A percentile compares a stretch with the other conserved stretches of the same genome.
Conservation (phyloP, 2,888 invertebrate genomes). For the Perdita meconis region DNA sequence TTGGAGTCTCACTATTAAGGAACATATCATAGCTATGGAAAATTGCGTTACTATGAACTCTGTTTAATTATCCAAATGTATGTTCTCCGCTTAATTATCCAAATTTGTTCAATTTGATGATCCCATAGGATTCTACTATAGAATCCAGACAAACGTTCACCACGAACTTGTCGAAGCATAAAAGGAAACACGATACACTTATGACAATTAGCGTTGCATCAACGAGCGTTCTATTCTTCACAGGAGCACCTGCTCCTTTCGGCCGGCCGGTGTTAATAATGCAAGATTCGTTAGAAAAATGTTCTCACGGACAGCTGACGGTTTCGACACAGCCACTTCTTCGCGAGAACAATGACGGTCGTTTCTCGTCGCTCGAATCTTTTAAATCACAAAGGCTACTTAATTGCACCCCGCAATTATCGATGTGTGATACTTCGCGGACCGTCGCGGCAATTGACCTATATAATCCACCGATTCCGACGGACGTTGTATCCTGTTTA, state of each 20-base stretch:
- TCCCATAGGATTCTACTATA: background rate
- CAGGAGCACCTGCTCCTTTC: conserved; percentile 30
- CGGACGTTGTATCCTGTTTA: background rate
- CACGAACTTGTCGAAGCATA: background rate
- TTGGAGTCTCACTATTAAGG: too few relatives aligned
- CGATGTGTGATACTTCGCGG: background rate
- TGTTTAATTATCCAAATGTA: too few relatives aligned
- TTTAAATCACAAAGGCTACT: conserved; percentile 34
- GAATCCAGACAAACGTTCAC: too few relatives aligned
- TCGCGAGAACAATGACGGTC: conserved; percentile 45
- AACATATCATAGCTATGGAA: too few relatives aligned
- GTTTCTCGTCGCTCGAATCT: conserved; percentile 44
- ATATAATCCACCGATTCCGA: conserved; percentile 4
- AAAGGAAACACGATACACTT: background rate
- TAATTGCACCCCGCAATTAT: conserved; percentile 37
- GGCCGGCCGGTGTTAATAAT: conserved; percentile 39
- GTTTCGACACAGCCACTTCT: conserved; percentile 53
- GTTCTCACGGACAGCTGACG: conserved; percentile 59
- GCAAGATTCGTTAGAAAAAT: conserved; percentile 58
- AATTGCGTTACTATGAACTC: too few relatives aligned
- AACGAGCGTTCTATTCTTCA: conserved; percentile 16
- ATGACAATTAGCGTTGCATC: conserved; percentile 3
- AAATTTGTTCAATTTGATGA: too few relatives aligned
- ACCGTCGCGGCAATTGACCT: conserved; percentile 23
- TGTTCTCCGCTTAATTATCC: too few relatives aligned